Evolutionary conservation across 2,113 vertebrate species (phyloP), one percentile per base, ranked within the genome.

Genomic region (Peucedramus taeniatus): DNA sequence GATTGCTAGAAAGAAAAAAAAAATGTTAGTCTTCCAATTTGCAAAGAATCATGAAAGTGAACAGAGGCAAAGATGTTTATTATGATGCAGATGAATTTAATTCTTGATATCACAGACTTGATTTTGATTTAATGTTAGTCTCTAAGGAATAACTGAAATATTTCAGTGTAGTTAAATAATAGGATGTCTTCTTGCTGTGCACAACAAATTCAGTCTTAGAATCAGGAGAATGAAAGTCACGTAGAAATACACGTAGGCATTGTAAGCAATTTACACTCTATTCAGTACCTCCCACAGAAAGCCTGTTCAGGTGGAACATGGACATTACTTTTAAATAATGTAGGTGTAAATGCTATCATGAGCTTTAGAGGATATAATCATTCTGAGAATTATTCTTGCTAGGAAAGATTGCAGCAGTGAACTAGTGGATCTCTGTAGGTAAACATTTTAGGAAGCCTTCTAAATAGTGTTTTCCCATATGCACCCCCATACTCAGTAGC

Each of bases 371-470:
- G 23, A 50, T 69, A 75, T n/a, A 84, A 69, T 57, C 1, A 59
- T 84, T 93, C 45, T 83, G 89, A 79, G 50, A 87, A 69, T 49
- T 87, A 64, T 47, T 79, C 53, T 60, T 84, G 31, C 66, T 76
- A 65, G 74, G 45, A 76, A 94, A 76, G n/a, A 54, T 50, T 82
- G 28, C 37, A 82, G 15, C 12, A 37, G 35, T 70, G 37, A 60
- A 45, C 77, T 60, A 63, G 20, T 57, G 89, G n/a, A 23, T 45
- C 74, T 79, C 76, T 90, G 24, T 68, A 84, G 74, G 49, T 72
- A 96, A 97, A 91, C 19, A 76, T 78, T 89, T 85, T 79, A 84
- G 82, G 72, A 81, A 83, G n/a, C 19, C 57, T 83, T 86, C 60
- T 80, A 57, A 93, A 65, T 44, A 61, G 23, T 39, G 37, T 65